Conservation (phyloP, 2,797 vertebrate genomes). For the Luscinia megarhynchos region DNA sequence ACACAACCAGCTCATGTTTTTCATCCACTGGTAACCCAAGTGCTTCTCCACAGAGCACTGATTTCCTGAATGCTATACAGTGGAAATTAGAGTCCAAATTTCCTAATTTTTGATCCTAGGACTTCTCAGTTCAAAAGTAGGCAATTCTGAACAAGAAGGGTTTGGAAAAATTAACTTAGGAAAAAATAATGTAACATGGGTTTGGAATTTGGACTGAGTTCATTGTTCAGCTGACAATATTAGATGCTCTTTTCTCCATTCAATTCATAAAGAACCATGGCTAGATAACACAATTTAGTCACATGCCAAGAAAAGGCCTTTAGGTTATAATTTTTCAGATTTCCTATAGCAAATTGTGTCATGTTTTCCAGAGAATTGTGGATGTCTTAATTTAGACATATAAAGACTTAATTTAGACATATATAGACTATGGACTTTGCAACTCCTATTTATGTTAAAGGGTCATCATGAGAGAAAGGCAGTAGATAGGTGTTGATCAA, state of each 20-base stretch:
- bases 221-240: neutral
- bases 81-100: neutral
- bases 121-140: neutral
- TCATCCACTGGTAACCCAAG: neutral
- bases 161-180: neutral
- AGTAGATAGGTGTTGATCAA: neutral
- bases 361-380: neutral
- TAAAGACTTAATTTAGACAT: neutral
- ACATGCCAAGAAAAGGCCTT: neutral
- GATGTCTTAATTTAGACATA: no score
- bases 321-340: neutral
- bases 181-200: neutral
- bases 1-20: neutral
- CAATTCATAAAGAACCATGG: neutral
- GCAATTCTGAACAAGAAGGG: neutral
- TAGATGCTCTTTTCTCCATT: neutral
- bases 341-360: neutral
- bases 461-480: neutral
- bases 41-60: neutral
- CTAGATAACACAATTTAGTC: neutral
- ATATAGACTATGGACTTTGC: no score
- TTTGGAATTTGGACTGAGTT: neutral
- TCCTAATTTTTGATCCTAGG: neutral
- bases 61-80: neutral
- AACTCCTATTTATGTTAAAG: neutral